Conservation (phyloP, 1,140 invertebrate species). For the Helicorthomorpha holstii region DNA sequence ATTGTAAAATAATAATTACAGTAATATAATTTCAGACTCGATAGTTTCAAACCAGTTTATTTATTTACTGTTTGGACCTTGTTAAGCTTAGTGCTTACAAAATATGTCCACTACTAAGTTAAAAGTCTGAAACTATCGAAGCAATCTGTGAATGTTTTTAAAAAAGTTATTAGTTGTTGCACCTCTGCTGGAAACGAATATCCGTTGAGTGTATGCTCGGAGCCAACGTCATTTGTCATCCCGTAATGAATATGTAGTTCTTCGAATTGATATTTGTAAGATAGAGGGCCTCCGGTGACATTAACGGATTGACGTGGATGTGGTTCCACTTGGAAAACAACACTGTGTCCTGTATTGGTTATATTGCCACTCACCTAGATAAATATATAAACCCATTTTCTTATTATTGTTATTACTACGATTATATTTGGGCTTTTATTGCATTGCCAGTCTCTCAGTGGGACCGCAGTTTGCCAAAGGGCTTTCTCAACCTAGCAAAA, state of each 20-base stretch:
- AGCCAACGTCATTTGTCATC: constrained; percentile 50
- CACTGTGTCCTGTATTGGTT: constrained; percentile 81
- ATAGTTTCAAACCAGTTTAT: background rate
- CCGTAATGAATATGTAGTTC: constrained; percentile 71
- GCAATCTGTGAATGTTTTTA: constrained; percentile 12
- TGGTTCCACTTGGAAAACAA: constrained; percentile 78
- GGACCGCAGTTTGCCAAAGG: too few species aligned
- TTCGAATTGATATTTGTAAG: constrained; percentile 88
- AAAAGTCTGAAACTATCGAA: constrained; percentile 18
- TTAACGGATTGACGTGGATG: constrained; percentile 67
- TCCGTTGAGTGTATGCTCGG: constrained; percentile 82
- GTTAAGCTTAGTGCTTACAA: background rate
- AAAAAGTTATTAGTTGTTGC: constrained; percentile 18
- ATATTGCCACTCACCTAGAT: constrained; percentile 64
- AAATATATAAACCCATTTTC: too few species aligned
- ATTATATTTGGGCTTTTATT: too few species aligned
- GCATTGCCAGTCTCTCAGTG: too few species aligned
- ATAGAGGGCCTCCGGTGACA: constrained; percentile 79
- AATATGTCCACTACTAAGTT: too few species aligned
- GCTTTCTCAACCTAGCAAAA: too few species aligned
- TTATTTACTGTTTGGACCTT: too few species aligned
- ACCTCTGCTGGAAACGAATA: constrained; percentile 90
- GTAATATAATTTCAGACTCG: background rate
- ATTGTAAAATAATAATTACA: constrained; percentile 21
- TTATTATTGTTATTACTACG: too few species aligned